These are phyloP conservation scores for Alitta virens DNA, from an alignment of 2,888 invertebrate species.

Conservation along the genomic window DNA sequence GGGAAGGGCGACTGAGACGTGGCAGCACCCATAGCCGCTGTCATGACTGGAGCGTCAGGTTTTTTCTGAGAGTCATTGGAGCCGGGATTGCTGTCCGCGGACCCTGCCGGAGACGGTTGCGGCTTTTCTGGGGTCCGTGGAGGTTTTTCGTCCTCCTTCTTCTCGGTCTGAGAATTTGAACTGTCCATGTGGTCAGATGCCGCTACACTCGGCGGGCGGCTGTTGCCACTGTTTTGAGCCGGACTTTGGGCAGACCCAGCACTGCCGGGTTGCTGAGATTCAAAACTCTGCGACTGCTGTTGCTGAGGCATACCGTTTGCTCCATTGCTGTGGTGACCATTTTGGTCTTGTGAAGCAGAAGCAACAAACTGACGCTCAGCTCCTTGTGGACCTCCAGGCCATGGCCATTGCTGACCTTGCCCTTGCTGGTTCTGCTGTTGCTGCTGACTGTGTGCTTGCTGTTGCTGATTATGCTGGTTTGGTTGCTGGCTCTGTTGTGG, in stretches of 20 bases:
- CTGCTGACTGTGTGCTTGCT: conserved; percentile 4
- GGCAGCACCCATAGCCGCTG: conserved; percentile 2
- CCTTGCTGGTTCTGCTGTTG: conserved; percentile 1
- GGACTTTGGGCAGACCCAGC: too few relatives aligned
- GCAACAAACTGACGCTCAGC: neutral
- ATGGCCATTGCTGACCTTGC: conserved; percentile 1
- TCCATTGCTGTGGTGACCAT: conserved; percentile 1
- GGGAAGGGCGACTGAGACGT: neutral
- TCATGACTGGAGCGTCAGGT: neutral
- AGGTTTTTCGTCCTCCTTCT: too few relatives aligned
- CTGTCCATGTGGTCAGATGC: too few relatives aligned
- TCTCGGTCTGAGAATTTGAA: too few relatives aligned
- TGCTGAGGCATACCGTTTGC: neutral
- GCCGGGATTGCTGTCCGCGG: neutral
- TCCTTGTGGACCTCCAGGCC: neutral
- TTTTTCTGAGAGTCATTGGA: conserved; percentile 5
- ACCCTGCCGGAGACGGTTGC: neutral
- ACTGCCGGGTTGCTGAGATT: too few relatives aligned
- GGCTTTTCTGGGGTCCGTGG: conserved; percentile 4
- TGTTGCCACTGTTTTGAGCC: too few relatives aligned
- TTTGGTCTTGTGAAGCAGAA: neutral
- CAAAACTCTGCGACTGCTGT: neutral
- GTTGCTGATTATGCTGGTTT: conserved; percentile 4
- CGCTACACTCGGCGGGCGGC: neutral
- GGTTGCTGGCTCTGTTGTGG: conserved; percentile 3